Conservation (phyloP, 2,797 vertebrate genomes). For the Philypnodon macrostomus region DNA sequence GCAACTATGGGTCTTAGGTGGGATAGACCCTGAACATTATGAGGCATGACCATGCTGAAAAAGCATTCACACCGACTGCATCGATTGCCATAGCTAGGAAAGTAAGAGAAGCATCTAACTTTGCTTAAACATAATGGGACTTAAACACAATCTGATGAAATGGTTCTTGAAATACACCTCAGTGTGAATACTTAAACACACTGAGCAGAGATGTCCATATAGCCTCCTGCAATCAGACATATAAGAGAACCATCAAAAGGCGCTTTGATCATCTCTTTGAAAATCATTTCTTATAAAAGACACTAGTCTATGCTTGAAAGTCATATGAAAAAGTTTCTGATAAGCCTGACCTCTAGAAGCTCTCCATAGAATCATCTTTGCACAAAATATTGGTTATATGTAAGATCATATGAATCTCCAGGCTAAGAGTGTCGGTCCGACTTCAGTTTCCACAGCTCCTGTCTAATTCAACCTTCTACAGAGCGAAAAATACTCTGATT, state of each 20-base stretch:
- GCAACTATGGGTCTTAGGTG: too few species aligned
- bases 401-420: conserved; percentile 11
- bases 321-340: conserved; percentile 27
- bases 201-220: conserved; percentile 14
- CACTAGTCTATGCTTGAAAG: conserved; percentile 22
- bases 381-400: conserved; percentile 13
- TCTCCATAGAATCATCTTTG: conserved; percentile 14
- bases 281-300: conserved; percentile 37
- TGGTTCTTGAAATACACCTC: conserved; percentile 41
- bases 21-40: too few species aligned
- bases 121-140: conserved; percentile 65
- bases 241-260: conserved; percentile 52
- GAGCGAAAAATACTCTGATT: not conserved
- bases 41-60: too few species aligned
- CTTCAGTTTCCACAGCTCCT: not conserved
- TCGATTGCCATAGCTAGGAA: conserved; percentile 45
- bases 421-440: not conserved
- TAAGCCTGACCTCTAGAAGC: conserved; percentile 15
- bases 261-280: conserved; percentile 60
- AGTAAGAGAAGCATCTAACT: conserved; percentile 50
- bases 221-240: conserved; percentile 38
- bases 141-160: conserved; percentile 61
- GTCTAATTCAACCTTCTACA: not conserved
- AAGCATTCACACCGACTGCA: conserved; percentile 1
- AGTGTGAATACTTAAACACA: conserved; percentile 55